A percentile compares a stretch with the other conserved stretches of the same genome.
These are phyloP conservation scores for Xylocopa sonorina DNA, from an alignment of 1,140 invertebrate species.

Conservation along the genomic window DNA sequence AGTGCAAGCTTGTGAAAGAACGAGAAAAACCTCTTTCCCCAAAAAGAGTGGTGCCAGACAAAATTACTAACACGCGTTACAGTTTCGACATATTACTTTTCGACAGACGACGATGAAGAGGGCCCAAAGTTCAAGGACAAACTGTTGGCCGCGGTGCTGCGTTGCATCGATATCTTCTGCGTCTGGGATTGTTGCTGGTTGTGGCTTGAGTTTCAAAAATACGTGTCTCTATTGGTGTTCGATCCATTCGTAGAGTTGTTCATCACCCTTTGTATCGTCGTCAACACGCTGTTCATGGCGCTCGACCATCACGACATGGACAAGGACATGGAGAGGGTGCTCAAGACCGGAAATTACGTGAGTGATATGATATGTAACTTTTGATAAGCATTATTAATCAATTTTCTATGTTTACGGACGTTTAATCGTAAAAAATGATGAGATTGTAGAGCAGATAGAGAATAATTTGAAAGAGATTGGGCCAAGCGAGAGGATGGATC, in stretches of 20 bases:
- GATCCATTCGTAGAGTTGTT: constrained; percentile 99
- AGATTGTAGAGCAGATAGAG: no score
- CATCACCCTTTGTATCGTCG: constrained; percentile 98
- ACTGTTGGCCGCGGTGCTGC: constrained; percentile 87
- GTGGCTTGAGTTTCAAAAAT: constrained; percentile 95
- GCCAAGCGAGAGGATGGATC: no score
- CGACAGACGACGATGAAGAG: constrained; percentile 95
- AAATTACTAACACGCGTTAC: constrained; percentile 87
- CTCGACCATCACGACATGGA: constrained; percentile 98
- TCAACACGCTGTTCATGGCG: constrained; percentile 99
- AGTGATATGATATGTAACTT: constrained; percentile 78
- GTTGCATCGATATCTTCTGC: constrained; percentile 95
- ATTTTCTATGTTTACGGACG: no score
- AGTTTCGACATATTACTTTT: constrained; percentile 97
- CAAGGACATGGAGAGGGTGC: constrained; percentile 90
- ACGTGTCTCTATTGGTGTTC: constrained; percentile 95
- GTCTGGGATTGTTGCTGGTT: constrained; percentile 98
- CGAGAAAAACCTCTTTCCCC: constrained; percentile 83
- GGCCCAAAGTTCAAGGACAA: constrained; percentile 94
- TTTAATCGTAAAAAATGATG: no score
- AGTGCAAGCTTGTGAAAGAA: constrained; percentile 61
- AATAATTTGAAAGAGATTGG: no score
- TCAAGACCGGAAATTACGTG: constrained; percentile 97
- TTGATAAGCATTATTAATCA: neutral
- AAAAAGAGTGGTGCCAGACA: constrained; percentile 86